Evolutionary conservation across 2,797 vertebrate species (phyloP), one percentile per base, ranked within the genome.

Genomic region (Leptodactylus fallax): DNA sequence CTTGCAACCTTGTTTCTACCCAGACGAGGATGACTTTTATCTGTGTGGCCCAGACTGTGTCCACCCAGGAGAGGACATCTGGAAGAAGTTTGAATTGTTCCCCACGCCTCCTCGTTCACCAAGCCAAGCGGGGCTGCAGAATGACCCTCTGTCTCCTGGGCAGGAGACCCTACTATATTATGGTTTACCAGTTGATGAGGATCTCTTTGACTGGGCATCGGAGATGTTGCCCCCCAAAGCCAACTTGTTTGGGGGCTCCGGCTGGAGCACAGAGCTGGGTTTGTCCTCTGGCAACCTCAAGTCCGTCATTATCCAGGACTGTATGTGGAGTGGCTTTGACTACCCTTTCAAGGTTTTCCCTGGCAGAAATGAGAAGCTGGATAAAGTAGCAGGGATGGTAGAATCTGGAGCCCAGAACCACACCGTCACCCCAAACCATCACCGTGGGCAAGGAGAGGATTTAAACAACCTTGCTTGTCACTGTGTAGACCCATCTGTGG

Each of bases 271-370:
- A 89, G 94, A 97, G 79, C 95, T 96, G 47, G 96, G 95, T 90
- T 94, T 96, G 91, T 92, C 92, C 79, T 85, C 91, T 61, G 96
- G 95, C 93, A 96, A 96, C 93, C 95, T 96, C 88, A 97, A 97
- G 92, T 96, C 96, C 90, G 97, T 99, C 92, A 97, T 99, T 90
- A 96, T 99, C 83, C 97, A 97, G 95, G 98, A 99, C 95, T 99
- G 98, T 92, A 99, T 99, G 98, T 99, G 98, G 98, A 99, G 98
- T 72, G 97, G 98, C 87, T 99, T n/a, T n/a, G n/a, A n/a, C n/a
- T n/a, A n/a, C n/a, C n/a, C n/a, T 98, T 93, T 98, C 97, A 92
- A 95, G 97, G n/a, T n/a, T n/a, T n/a, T n/a, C n/a, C n/a, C n/a
- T n/a, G 87, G 97, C 95, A 58, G 97, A 23, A 97, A 93, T 58